Base-by-base conservation (phyloP, 2,797 vertebrate genomes). In the Lacerta agilis region DNA sequence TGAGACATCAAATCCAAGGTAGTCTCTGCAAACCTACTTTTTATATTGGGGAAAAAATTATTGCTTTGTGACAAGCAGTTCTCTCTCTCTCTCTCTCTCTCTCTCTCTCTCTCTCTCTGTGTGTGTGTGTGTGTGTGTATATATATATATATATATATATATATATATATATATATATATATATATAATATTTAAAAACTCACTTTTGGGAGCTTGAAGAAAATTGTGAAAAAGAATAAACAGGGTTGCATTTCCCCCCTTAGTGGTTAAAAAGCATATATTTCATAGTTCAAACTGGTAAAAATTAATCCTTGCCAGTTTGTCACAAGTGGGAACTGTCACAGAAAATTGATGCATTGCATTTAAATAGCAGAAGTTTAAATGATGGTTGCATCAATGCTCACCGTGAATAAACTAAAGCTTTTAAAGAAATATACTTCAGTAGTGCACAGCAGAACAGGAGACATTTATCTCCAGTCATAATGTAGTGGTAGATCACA, bases 381-480 rank as follows among this genome's bases (percentile, higher is more conserved):
- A 8, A 82, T 73, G 41, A 92, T 89, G 81, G 29, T n/a, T 10
- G 29, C 69, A 77, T 71, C 17, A 38, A 36, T 27, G 1, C 4
- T 2, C 41, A 84, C 8, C 20, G 77, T 84, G 36, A 0, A 86
- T 77, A 85, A 85, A 76, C 58, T 86, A 87, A 86, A 61, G 11
- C 27, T 72, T 91, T 66, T 45, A 8, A 25, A 90, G 10, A 83
- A 36, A 90, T 4, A 41, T 18, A 5, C 49, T 73, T 38, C 11
- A 83, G 79, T 89, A 85, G 69, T 45, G 89, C 8, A 33, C 18
- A 82, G 18, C 49, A 79, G 41, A 78, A 78, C 38, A 11, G 25
- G 18, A 76, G 11, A 27, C 7, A 27, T 17, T 76, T 41, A 9
- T 43, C 36, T 76, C 36, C 75, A 41, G 38, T 8, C 8, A 76